phyloP scores from a whole-genome alignment of 2,888 invertebrate genomes.

The Hyppa rectilinea region DNA sequence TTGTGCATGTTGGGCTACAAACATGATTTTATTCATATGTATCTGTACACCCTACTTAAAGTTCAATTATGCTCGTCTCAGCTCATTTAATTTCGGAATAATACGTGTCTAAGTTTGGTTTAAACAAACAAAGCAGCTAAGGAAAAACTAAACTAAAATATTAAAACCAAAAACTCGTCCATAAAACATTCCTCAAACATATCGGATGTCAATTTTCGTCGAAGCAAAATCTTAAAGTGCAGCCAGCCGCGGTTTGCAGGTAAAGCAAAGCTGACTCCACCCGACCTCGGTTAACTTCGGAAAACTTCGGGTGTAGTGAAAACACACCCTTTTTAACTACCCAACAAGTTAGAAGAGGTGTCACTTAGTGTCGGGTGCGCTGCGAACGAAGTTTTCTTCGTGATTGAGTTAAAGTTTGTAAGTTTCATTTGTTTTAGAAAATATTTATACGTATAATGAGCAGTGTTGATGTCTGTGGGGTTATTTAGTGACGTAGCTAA shows the following conservation, averaged over 20 bases:
- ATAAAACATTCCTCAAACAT: neutral
- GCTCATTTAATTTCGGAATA: neutral
- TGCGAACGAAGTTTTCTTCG: conserved; percentile 42
- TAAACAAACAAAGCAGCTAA: neutral
- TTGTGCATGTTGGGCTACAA: neutral
- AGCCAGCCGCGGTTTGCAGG: conserved; percentile 5
- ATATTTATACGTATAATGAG: conserved; percentile 28
- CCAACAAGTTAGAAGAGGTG: conserved; percentile 51
- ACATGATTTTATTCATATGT: neutral
- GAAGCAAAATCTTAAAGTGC: conserved; percentile 27
- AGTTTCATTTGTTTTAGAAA: conserved; percentile 33
- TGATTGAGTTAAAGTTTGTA: conserved; percentile 50
- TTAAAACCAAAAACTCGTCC: neutral
- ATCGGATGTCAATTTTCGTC: neutral
- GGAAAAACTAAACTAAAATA: no score
- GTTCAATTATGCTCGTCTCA: neutral
- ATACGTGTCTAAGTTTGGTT: neutral
- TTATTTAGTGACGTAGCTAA: neutral
- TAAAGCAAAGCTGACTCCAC: conserved; percentile 28
- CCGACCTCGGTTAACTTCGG: conserved; percentile 43
- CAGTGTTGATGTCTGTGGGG: neutral
- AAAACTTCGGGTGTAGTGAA: conserved; percentile 46
- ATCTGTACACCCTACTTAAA: neutral
- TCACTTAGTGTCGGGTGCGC: conserved; percentile 57
- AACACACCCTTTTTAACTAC: conserved; percentile 58